Conservation (phyloP, 1,140 invertebrate genomes). For the Drosophila parvula region DNA sequence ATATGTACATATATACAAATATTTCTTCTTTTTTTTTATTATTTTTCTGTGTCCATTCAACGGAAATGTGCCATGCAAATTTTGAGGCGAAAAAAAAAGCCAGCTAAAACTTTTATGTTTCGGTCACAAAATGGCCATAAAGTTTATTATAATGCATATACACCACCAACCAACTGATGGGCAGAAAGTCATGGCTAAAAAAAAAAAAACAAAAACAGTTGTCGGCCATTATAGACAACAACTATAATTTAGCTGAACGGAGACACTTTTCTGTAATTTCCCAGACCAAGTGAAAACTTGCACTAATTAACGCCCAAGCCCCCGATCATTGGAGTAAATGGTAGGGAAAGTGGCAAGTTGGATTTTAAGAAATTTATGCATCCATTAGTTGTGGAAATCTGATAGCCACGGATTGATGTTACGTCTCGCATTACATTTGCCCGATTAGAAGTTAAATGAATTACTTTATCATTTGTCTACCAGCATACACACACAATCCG, state of each 20-base stretch:
- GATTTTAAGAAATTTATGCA: constrained; percentile 56
- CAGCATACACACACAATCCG: constrained; percentile 52
- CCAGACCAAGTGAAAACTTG: constrained; percentile 68
- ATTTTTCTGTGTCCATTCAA: constrained; percentile 21
- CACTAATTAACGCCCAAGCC: constrained; percentile 64
- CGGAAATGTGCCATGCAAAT: constrained; percentile 49
- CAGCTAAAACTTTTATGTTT: constrained; percentile 51
- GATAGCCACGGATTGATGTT: constrained; percentile 51
- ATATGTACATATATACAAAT: constrained; percentile 21
- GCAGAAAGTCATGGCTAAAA: neutral
- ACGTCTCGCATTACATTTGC: constrained; percentile 47
- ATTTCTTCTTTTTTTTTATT: constrained; percentile 19
- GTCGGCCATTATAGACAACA: constrained; percentile 44
- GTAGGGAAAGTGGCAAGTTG: constrained; percentile 56
- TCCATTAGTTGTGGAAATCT: constrained; percentile 65
- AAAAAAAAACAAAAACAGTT: constrained; percentile 46
- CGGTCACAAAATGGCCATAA: constrained; percentile 74
- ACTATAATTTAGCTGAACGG: constrained; percentile 43
- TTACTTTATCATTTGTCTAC: constrained; percentile 57
- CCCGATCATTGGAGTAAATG: constrained; percentile 16
- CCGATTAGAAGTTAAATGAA: constrained; percentile 63
- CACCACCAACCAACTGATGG: constrained; percentile 15
- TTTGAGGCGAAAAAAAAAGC: constrained; percentile 36
- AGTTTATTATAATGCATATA: constrained; percentile 70
- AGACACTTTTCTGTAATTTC: constrained; percentile 72